A percentile compares a stretch with the other conserved stretches of the same genome.
Evolutionary conservation across 2,113 vertebrate species (phyloP).

Genomic region (Hipposideros armiger): DNA sequence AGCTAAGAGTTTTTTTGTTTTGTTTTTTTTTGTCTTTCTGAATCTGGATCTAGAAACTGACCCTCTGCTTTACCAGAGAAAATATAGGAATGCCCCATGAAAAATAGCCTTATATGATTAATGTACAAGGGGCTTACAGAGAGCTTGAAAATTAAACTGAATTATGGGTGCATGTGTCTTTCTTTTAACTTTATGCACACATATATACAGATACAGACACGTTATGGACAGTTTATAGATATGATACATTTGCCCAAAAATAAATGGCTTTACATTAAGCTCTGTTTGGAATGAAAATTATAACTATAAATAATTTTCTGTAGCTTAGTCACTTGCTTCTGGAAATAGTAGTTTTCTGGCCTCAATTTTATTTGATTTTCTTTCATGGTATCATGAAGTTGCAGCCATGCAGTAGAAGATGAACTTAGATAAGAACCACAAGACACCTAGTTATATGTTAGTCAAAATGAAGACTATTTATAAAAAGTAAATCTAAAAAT

Average conservation of each 20-base stretch:
- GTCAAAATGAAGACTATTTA: background rate
- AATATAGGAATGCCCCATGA: background rate
- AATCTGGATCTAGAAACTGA: background rate
- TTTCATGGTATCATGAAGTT: background rate
- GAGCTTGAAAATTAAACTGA: background rate
- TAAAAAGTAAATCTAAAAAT: conserved; percentile 23
- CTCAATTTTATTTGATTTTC: background rate
- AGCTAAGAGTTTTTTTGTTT: background rate
- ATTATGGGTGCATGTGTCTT: background rate
- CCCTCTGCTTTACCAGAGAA: background rate
- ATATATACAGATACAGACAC: background rate
- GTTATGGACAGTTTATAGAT: background rate
- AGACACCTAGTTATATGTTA: background rate
- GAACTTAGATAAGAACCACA: background rate
- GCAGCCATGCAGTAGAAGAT: background rate
- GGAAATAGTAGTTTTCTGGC: background rate
- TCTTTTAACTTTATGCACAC: background rate
- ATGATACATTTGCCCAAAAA: background rate
- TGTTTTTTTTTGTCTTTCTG: background rate
- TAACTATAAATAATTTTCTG: background rate
- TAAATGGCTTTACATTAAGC: background rate
- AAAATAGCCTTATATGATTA: background rate
- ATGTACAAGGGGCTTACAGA: background rate
- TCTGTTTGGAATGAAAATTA: background rate
- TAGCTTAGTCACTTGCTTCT: background rate